phyloP scores from a whole-genome alignment of 2,888 invertebrate species.

The Microctonus hyperodae region DNA sequence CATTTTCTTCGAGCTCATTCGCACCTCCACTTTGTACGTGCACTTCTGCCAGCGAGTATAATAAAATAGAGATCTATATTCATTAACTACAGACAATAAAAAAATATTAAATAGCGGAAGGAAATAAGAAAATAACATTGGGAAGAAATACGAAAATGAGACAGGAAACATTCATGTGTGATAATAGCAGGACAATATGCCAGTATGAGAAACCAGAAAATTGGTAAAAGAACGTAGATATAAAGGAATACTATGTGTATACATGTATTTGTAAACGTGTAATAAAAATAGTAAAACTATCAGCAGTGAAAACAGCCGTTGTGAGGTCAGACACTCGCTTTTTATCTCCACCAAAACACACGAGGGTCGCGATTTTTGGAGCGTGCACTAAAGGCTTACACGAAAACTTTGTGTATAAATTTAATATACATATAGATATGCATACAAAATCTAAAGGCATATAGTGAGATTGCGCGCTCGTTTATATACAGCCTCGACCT shows the following conservation, averaged over 20 bases:
- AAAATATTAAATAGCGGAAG: neutral
- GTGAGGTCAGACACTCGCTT: constrained; percentile 30
- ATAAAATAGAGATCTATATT: constrained; percentile 17
- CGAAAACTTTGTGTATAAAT: neutral
- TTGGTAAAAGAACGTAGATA: constrained; percentile 13
- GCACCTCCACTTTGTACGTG: neutral
- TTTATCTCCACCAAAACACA: constrained; percentile 7
- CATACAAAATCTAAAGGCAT: neutral
- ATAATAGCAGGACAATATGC: constrained; percentile 22
- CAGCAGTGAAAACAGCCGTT: constrained; percentile 34
- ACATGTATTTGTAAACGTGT: neutral
- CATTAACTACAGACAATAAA: constrained; percentile 1
- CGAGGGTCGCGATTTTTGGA: neutral
- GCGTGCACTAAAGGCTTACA: neutral
- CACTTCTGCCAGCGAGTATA: constrained; percentile 24
- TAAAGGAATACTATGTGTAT: neutral
- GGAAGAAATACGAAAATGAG: neutral
- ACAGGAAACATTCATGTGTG: neutral
- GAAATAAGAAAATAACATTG: neutral
- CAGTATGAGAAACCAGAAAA: constrained; percentile 27
- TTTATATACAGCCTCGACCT: constrained; percentile 30
- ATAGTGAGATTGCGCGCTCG: constrained; percentile 32
- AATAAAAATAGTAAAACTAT: constrained; percentile 21
- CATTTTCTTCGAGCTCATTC: neutral
- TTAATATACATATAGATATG: neutral